Percentiles rank a stretch among this genome's conserved stretches.
Conservation (phyloP, 2,797 vertebrate species). For the Sebastes baramenuke region DNA sequence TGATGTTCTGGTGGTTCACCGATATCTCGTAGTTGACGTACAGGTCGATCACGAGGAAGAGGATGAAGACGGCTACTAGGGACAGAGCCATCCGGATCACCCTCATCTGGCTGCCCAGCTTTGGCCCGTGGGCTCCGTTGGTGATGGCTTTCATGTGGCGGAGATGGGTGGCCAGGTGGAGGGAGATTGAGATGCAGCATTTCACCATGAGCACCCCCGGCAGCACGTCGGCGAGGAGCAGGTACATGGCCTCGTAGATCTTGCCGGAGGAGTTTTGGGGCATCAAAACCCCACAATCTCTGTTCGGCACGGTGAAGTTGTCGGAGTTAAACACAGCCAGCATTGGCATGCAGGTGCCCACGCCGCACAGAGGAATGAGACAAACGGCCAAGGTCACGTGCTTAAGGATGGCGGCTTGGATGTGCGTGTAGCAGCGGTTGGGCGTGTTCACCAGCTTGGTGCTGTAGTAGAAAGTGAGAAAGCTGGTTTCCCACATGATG, state of each 20-base stretch:
- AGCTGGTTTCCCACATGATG: constrained; percentile 80
- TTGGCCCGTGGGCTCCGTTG: constrained; percentile 76
- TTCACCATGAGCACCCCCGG: constrained; percentile 81
- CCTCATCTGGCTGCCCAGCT: constrained; percentile 79
- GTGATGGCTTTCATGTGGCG: constrained; percentile 79
- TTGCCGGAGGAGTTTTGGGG: constrained; percentile 9
- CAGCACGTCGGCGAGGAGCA: constrained; percentile 74
- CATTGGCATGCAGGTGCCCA: constrained; percentile 72
- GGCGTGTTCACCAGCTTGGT: constrained; percentile 81
- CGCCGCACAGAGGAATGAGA: constrained; percentile 69
- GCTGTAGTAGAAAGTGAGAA: constrained; percentile 84
- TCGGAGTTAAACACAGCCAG: constrained; percentile 45
- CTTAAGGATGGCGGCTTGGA: constrained; percentile 76
- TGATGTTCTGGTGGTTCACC: constrained; percentile 54
- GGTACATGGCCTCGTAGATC: constrained; percentile 67
- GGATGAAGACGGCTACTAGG: constrained; percentile 69
- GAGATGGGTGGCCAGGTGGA: constrained; percentile 80
- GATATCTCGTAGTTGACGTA: constrained; percentile 72
- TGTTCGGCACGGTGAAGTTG: not conserved
- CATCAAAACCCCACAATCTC: constrained; percentile 68
- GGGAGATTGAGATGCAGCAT: constrained; percentile 82
- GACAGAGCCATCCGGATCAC: constrained; percentile 81
- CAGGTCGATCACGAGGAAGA: constrained; percentile 77
- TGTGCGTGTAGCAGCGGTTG: constrained; percentile 76
- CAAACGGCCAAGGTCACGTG: constrained; percentile 65